phyloP scores from a whole-genome alignment of 2,888 invertebrate species.

The Drosophila rellima region DNA sequence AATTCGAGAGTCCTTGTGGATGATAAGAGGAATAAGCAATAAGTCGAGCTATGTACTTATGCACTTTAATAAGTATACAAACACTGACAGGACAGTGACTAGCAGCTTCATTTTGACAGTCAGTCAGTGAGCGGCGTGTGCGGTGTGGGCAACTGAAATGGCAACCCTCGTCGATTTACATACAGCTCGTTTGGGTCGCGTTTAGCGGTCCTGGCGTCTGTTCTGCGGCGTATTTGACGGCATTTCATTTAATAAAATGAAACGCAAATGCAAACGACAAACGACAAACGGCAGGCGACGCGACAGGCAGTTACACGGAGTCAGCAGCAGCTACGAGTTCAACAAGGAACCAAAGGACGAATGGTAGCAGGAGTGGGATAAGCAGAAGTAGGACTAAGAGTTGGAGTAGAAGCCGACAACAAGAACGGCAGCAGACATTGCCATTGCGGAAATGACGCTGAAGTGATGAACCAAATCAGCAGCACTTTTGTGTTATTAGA shows the following conservation, averaged over 20 bases:
- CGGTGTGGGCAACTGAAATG: slow-evolving; percentile 16
- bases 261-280: slow-evolving; percentile 71
- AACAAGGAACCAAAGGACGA: not conserved
- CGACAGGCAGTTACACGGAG: slow-evolving; percentile 44
- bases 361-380: not conserved
- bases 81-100: slow-evolving; percentile 22
- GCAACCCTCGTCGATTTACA: slow-evolving; percentile 62
- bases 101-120: slow-evolving; percentile 9
- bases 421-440: slow-evolving; percentile 46
- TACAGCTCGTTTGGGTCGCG: slow-evolving; percentile 51
- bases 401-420: not conserved
- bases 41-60: slow-evolving; percentile 11
- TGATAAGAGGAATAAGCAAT: slow-evolving; percentile 16
- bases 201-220: slow-evolving; percentile 43
- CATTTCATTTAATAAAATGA: slow-evolving; percentile 76
- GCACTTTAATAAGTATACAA: slow-evolving; percentile 13
- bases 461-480: slow-evolving; percentile 78
- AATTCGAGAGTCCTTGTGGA: not conserved
- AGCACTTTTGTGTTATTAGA: slow-evolving; percentile 75
- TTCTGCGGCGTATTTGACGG: slow-evolving; percentile 67
- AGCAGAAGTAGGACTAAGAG: not conserved
- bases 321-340: slow-evolving; percentile 10
- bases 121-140: not conserved
- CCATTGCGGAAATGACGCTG: slow-evolving; percentile 65
- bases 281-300: slow-evolving; percentile 37